Evolutionary conservation across 2,888 invertebrate genomes (phyloP).

Genomic region (Polydrusus cervinus): DNA sequence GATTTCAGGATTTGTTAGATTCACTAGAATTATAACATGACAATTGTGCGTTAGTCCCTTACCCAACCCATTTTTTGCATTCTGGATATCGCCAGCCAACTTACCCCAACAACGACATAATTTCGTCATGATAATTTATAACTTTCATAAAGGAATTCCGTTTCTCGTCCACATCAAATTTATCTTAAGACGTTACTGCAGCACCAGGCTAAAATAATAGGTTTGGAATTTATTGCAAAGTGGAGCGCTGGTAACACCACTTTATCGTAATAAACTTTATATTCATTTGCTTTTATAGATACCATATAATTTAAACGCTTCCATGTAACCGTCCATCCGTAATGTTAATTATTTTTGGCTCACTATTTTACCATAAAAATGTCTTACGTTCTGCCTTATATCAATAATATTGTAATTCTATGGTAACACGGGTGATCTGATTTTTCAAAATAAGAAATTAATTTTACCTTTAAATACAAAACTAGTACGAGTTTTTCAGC

Average conservation of each 20-base stretch:
- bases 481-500: too few relatives aligned
- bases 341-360: not conserved
- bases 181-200: conserved; percentile 6
- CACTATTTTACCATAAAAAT: too few relatives aligned
- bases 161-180: not conserved
- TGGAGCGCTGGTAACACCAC: not conserved
- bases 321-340: not conserved
- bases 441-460: too few relatives aligned
- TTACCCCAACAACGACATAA: not conserved
- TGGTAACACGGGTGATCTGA: too few relatives aligned
- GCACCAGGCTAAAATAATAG: not conserved
- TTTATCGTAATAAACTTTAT: not conserved
- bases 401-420: too few relatives aligned
- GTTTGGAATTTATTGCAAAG: conserved; percentile 20
- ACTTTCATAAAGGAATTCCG: conserved; percentile 19
- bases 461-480: too few relatives aligned
- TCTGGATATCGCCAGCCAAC: not conserved
- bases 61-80: too few relatives aligned
- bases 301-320: not conserved
- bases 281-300: not conserved
- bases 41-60: too few relatives aligned
- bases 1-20: too few relatives aligned
- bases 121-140: conserved; percentile 16
- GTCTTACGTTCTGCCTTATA: too few relatives aligned
- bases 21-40: too few relatives aligned